phyloP scores from a whole-genome alignment of 2,797 vertebrate species.

The Margarornis squamiger region DNA sequence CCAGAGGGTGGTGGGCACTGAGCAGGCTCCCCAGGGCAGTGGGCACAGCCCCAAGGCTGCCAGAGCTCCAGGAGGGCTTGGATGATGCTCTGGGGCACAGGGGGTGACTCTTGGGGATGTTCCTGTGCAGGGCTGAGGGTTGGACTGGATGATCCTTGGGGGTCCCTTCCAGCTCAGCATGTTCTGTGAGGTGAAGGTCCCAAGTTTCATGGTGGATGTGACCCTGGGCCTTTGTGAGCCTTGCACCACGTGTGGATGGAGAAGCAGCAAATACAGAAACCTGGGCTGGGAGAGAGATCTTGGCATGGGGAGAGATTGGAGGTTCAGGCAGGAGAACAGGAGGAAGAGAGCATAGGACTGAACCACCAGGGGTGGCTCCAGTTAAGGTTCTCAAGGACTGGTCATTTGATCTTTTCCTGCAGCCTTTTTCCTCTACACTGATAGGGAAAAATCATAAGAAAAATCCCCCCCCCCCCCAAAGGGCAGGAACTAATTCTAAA shows the following conservation, averaged over 20 bases:
- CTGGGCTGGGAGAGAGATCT: neutral
- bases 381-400: neutral
- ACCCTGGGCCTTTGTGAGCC: fast-evolving
- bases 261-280: neutral
- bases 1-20: neutral
- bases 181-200: neutral
- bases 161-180: neutral
- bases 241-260: neutral
- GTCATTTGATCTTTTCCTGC: neutral
- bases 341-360: neutral
- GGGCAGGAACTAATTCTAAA: neutral
- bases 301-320: neutral
- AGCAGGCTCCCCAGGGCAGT: neutral
- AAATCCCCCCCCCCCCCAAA: neutral
- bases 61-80: neutral
- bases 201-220: neutral
- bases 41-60: neutral
- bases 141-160: neutral
- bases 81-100: neutral
- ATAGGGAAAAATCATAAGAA: neutral
- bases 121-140: neutral
- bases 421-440: neutral
- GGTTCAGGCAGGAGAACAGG: neutral
- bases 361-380: neutral
- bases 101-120: neutral